Conservation (phyloP, 2,113 vertebrate genomes). For the Holacanthus passer region DNA sequence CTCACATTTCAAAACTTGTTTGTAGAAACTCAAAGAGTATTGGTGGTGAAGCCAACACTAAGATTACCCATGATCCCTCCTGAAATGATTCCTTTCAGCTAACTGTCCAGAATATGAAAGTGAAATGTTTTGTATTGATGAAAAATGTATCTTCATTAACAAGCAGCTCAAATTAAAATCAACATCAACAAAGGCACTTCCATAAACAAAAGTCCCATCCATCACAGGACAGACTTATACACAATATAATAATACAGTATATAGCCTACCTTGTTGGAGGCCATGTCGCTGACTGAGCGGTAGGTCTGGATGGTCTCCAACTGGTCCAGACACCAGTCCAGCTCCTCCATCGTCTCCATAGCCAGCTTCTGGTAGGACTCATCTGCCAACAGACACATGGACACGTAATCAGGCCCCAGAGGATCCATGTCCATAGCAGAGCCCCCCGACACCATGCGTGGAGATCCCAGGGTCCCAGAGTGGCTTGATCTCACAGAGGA, state of each 20-base stretch:
- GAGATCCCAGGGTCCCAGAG: conserved; percentile 63
- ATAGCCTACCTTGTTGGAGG: conserved; percentile 80
- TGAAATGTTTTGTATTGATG: neutral
- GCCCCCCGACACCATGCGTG: conserved; percentile 52
- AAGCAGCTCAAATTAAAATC: neutral
- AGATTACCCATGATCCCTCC: neutral
- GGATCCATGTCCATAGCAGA: conserved; percentile 65
- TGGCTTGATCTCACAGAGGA: conserved; percentile 57
- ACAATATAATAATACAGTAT: neutral
- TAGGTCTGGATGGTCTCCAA: conserved; percentile 84
- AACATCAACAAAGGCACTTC: neutral
- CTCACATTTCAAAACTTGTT: neutral
- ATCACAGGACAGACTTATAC: neutral
- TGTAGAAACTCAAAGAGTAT: too few relatives aligned
- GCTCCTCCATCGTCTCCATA: conserved; percentile 83
- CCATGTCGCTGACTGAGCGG: conserved; percentile 84
- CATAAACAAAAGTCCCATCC: neutral
- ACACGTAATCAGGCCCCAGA: conserved; percentile 77
- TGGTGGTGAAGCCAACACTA: neutral
- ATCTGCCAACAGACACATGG: conserved; percentile 84
- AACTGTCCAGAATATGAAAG: neutral
- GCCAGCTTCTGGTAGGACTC: conserved; percentile 83
- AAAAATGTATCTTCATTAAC: neutral
- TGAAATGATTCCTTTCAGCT: neutral
- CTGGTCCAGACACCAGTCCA: conserved; percentile 84